Conservation (phyloP, 2,888 invertebrate genomes). For the Melieria picta region DNA sequence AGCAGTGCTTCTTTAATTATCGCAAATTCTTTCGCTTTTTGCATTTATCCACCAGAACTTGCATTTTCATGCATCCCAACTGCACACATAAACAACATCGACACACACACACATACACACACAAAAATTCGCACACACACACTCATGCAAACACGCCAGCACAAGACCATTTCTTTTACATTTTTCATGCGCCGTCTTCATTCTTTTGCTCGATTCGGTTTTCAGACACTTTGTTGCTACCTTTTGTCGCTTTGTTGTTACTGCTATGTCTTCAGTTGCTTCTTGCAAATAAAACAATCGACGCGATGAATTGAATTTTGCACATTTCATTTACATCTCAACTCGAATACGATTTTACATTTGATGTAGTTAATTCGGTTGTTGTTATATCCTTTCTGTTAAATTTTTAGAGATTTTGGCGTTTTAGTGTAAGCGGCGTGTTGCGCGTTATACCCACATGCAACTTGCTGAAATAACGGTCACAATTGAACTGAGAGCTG, state of each 20-base stretch:
- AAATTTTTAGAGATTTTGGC: neutral
- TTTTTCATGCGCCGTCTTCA: neutral
- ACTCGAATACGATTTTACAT: no score
- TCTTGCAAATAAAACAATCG: no score
- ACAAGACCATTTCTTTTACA: neutral
- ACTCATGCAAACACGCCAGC: no score
- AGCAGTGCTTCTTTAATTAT: no score
- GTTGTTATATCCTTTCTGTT: neutral
- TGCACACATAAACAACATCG: neutral
- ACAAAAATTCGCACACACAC: neutral
- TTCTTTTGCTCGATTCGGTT: neutral
- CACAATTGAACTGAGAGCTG: conserved; percentile 55
- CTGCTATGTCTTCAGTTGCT: neutral
- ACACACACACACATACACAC: neutral
- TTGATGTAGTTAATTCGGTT: neutral
- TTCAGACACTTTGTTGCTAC: neutral
- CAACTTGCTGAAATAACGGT: conserved; percentile 56
- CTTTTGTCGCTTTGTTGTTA: neutral
- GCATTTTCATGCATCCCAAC: conserved; percentile 6
- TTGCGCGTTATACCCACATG: conserved; percentile 10
- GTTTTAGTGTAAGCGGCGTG: neutral
- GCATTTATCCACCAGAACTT: neutral
- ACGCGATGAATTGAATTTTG: no score
- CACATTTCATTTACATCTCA: no score
- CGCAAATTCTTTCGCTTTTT: no score